Evolutionary conservation across 2,113 vertebrate species (phyloP).

Genomic region (Notarius quadriscutis): DNA sequence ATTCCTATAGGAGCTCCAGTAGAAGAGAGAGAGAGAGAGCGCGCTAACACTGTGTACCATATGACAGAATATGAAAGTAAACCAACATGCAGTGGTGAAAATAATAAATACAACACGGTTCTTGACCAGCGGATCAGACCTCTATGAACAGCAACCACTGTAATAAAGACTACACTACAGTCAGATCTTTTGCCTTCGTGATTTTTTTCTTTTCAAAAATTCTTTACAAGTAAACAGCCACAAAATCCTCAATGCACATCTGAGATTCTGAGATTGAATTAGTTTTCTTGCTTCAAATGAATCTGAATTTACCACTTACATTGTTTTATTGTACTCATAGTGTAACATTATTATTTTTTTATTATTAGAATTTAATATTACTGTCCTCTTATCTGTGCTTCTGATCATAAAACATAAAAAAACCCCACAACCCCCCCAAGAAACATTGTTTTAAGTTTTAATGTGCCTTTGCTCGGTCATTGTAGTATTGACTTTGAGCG

Average conservation of each 20-base stretch:
- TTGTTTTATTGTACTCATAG: not conserved
- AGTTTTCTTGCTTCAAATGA: not conserved
- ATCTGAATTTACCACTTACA: not conserved
- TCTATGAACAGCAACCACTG: not conserved
- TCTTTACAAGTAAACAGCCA: not conserved
- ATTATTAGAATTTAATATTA: not conserved
- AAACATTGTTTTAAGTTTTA: not conserved
- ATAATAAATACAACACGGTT: not conserved
- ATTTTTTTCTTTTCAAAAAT: not conserved
- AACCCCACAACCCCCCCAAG: not conserved
- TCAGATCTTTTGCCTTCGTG: not conserved
- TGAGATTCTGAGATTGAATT: not conserved
- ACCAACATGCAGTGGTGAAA: not conserved
- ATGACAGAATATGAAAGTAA: constrained; percentile 44
- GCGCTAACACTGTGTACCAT: not conserved
- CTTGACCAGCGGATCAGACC: not conserved
- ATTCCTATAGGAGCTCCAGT: not conserved
- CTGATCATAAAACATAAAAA: not conserved
- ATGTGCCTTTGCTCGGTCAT: constrained; percentile 34
- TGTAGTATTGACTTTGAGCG: constrained; percentile 29
- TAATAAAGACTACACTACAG: not conserved
- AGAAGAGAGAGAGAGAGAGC: not conserved
- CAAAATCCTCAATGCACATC: not conserved
- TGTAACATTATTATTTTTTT: not conserved
- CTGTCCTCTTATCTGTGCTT: not conserved